Conservation (phyloP, 2,797 vertebrate species). For the Betta splendens region DNA sequence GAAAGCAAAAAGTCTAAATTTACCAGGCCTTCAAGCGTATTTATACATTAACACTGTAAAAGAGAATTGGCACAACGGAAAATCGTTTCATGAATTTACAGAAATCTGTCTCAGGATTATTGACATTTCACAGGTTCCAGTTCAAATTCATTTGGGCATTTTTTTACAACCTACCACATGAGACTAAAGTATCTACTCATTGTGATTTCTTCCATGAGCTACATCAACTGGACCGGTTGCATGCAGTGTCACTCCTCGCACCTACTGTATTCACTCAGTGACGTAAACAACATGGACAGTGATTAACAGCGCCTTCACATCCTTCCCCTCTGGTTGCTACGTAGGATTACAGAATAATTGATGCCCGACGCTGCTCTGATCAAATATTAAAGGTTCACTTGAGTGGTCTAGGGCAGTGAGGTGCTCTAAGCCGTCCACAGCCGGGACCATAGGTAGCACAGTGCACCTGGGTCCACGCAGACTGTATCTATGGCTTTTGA, state of each 20-base stretch:
- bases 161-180: slow-evolving; percentile 39
- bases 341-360: slow-evolving; percentile 63
- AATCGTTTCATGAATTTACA: slow-evolving; percentile 62
- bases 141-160: slow-evolving; percentile 62
- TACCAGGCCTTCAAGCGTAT: slow-evolving; percentile 76
- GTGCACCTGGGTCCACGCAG: slow-evolving; percentile 44
- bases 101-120: slow-evolving; percentile 50
- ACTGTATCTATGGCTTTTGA: slow-evolving; percentile 41
- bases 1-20: slow-evolving; percentile 61
- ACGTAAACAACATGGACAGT: slow-evolving; percentile 51
- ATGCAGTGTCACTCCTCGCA: slow-evolving; percentile 38
- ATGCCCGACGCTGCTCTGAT: slow-evolving; percentile 76
- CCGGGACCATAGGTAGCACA: slow-evolving; percentile 44
- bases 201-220: slow-evolving; percentile 49
- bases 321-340: slow-evolving; percentile 35
- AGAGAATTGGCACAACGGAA: slow-evolving; percentile 70
- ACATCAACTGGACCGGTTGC: slow-evolving; percentile 57
- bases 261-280: slow-evolving; percentile 31
- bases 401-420: slow-evolving; percentile 46
- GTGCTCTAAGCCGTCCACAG: slow-evolving; percentile 45
- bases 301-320: slow-evolving; percentile 55
- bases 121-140: slow-evolving; percentile 75
- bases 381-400: slow-evolving; percentile 86
- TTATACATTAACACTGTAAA: slow-evolving; percentile 77
- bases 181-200: slow-evolving; percentile 68